Evolutionary conservation across 2,888 invertebrate species (phyloP).

Genomic region (Subacronicta megacephala): DNA sequence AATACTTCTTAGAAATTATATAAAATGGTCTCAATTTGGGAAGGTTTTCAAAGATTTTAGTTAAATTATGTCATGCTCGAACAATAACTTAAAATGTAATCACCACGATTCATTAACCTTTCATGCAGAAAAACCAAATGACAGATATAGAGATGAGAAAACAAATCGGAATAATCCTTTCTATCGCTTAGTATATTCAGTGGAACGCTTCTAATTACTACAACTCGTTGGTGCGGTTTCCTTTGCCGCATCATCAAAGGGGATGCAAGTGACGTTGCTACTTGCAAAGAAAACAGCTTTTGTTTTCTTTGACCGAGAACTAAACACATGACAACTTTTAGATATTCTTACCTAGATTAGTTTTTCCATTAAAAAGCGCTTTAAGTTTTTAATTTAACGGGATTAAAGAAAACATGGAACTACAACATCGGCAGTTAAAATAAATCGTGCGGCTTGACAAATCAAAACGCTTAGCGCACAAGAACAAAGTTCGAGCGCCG

Average conservation of each 20-base stretch:
- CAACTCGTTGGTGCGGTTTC: constrained; percentile 66
- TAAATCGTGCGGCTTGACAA: constrained; percentile 47
- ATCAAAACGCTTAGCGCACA: constrained; percentile 55
- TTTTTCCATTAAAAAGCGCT: constrained; percentile 21
- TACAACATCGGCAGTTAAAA: constrained; percentile 23
- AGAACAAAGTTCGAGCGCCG: constrained; percentile 69
- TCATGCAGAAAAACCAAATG: constrained; percentile 26
- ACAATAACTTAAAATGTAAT: constrained; percentile 4
- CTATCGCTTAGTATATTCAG: constrained; percentile 64
- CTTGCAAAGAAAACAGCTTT: constrained; percentile 59
- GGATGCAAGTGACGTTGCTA: constrained; percentile 60
- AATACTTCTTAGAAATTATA: too few relatives aligned
- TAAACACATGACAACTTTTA: constrained; percentile 47
- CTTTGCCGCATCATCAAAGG: constrained; percentile 68
- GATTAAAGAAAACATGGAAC: constrained; percentile 13
- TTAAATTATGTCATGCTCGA: constrained; percentile 1
- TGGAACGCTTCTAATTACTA: constrained; percentile 71
- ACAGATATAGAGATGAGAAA: constrained; percentile 21
- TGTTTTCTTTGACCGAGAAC: constrained; percentile 52
- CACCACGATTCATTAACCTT: neutral
- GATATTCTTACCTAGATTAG: constrained; percentile 46
- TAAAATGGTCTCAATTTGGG: too few relatives aligned
- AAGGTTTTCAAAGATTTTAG: too few relatives aligned
- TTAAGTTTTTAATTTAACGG: neutral
- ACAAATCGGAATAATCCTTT: constrained; percentile 60